Base-by-base conservation (phyloP, 2,797 vertebrate genomes). In the Acrocephalus scirpaceus region DNA sequence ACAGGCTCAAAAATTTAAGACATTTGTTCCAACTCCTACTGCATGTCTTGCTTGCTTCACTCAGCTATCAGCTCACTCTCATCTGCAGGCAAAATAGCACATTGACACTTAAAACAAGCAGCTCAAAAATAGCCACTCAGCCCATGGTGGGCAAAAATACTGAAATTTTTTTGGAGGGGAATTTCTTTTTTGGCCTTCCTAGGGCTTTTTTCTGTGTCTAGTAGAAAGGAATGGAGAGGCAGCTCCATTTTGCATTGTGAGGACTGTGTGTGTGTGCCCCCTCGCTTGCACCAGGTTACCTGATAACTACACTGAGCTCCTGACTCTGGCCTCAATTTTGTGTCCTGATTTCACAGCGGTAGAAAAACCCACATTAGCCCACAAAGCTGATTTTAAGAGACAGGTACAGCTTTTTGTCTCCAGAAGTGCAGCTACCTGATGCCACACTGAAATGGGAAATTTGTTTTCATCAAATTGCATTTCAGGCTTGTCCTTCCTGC, bases 1-100 rank as follows among this genome's bases (percentile, higher is more conserved):
- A 97, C 95, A 95, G 96, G 95, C 97, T 97, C 96, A 97, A 96
- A 97, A 94, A 97, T 82, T 94, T 89, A 93, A 97, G 97, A 96
- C 95, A 87, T 94, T 97, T 95, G 90, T 96, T 96, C 86, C 76
- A 88, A 23, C 92, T 95, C 96, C 96, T 97, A 93, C 96, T 78
- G 38, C 90, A 87, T 93, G 92, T 95, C 96, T 96, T 92, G 76
- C 86, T 69, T 92, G 86, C 83, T 95, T 96, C 83, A 11, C 96
- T 97, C 97, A 90, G 86, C 91, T 95, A 74, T 76, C 88, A 73
- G 62, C 62, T 93, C 74, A 5, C 34, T 94, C 70, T 91, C 71
- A 93, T 72, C 40, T 67, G 65, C 60, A 88, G 78, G 83, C 30
- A 89, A 95, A 97, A 94, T 92, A 95, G 78, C 58, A 77, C 15